Evolutionary conservation across 1,140 invertebrate species (phyloP), one percentile per base, ranked within the genome.

Genomic region (Drosophila persimilis): DNA sequence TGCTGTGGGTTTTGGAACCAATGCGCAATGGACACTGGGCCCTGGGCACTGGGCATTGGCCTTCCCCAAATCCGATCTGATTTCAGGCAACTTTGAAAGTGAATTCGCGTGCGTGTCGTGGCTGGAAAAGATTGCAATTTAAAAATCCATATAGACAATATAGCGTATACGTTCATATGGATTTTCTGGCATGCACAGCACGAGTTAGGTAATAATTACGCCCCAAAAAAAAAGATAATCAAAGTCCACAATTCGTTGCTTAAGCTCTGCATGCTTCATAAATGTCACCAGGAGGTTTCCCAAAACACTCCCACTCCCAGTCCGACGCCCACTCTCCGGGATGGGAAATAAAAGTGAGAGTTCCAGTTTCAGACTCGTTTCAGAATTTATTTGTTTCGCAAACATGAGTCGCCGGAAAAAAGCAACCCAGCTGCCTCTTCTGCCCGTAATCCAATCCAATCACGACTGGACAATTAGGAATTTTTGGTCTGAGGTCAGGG

Each of bases 191-290:
- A 62, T 69, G 64, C 61, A 73, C 57, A 57, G 7, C 29, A 65
- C 61, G 43, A 62, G 76, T 86, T 86, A 72, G 62, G 74, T 86
- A 78, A 86, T 86, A 78, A 81, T 88, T 77, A 88, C 79, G 51
- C 48, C 41, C 48, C 44, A 26, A 48, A 11, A 35, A 35, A 39
- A 39, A 11, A 67, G 81, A 85, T 85, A 85, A 85, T 85, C 83
- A 72, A 67, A 39, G 35, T 77, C 81, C 59, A 78, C 83, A 86
- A 77, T 85, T 81, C 64, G 60, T 80, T 86, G 73, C 78, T 83
- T 72, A 72, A 81, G 69, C 66, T 69, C 57, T 45, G 61, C 70
- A 53, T 73, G 70, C 46, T 54, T 51, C 53, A 50, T 55, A 73
- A 53, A 57, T 56, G 15, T 57, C 48, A 48, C 46, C 46, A 41